Evolutionary conservation across 2,888 invertebrate genomes (phyloP), one percentile per base, ranked within the genome.

Genomic region (Globia sparganii): DNA sequence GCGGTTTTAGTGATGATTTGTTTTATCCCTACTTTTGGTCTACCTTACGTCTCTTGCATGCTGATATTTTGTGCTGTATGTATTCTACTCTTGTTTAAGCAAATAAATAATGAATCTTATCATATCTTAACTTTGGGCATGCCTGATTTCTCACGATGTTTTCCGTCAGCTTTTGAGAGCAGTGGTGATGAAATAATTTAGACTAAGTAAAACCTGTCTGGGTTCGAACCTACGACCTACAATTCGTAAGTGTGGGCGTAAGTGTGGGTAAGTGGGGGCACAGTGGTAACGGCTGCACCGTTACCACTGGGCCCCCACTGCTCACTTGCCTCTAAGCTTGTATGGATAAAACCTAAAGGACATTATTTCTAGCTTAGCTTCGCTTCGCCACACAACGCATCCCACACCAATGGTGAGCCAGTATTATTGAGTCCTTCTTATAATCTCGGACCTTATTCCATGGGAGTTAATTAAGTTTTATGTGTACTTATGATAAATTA

Each of bases 391-490:
- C 34, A 46, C 11, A 43, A 21, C 21, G 13, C 40, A 69, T 69
- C 37, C 21, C 37, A 4, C 1, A 34, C 37, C 37, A 61, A 37
- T 80, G 64, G 78, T 34, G 2, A 4, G 0, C 40, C 40, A 40
- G 83, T 28, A 70, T 83, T 67, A 81, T 62, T 2, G 21, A 28
- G 58, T 67, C 66, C 28, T 49, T 61, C 78, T 67, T 72, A 74
- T 74, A 77, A 82, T 77, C 71, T 69, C 37, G 13, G 71, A 65
- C 67, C 64, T 74, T 68, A 65, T 64, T 77, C 77, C 61, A 28
- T 46, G 56, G 71, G 68, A 78, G 64, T 82, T 84, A 78, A 86
- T 86, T 84, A 84, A 65, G 66, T 80, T 86, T 78, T 72, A 78
- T 75, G 56, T 75, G 62, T 68, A 69, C 77, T 66, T 86, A 58